These are phyloP conservation scores for Amphipyra berbera DNA, from an alignment of 2,888 invertebrate genomes.

Conservation along the genomic window DNA sequence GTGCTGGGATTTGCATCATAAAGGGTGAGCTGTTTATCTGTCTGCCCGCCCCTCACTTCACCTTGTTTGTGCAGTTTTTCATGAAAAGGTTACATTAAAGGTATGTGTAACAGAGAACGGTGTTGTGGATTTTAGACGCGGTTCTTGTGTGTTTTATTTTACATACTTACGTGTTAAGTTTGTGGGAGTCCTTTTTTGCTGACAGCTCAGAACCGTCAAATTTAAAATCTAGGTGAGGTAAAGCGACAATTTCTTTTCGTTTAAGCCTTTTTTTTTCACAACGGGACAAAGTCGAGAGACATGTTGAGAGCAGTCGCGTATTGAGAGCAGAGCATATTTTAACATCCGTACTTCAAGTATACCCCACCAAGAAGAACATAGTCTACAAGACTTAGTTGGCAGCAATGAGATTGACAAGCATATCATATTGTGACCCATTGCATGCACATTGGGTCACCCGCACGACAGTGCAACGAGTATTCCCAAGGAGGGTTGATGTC, in stretches of 20 bases:
- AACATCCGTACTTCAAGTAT: too few relatives aligned
- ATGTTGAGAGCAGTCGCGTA: too few relatives aligned
- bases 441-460: too few relatives aligned
- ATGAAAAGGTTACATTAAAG: constrained; percentile 59
- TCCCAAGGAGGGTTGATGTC: too few relatives aligned
- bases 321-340: too few relatives aligned
- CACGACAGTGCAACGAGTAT: too few relatives aligned
- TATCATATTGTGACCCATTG: too few relatives aligned
- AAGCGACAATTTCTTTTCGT: not conserved
- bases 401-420: too few relatives aligned
- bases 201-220: not conserved
- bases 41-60: constrained; percentile 32
- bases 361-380: too few relatives aligned
- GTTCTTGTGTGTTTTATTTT: constrained; percentile 12
- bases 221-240: not conserved
- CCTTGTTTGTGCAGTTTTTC: constrained; percentile 60
- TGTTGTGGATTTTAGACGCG: constrained; percentile 21
- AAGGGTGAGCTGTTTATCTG: constrained; percentile 56
- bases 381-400: too few relatives aligned
- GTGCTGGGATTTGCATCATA: constrained; percentile 68
- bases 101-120: constrained; percentile 35
- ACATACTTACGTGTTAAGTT: constrained; percentile 10
- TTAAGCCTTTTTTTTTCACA: too few relatives aligned
- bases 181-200: not conserved
- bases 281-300: too few relatives aligned